A percentile compares a stretch with the other conserved stretches of the same genome.
These are phyloP conservation scores for Augiades crinisus DNA, from an alignment of 2,888 invertebrate genomes.

Conservation along the genomic window DNA sequence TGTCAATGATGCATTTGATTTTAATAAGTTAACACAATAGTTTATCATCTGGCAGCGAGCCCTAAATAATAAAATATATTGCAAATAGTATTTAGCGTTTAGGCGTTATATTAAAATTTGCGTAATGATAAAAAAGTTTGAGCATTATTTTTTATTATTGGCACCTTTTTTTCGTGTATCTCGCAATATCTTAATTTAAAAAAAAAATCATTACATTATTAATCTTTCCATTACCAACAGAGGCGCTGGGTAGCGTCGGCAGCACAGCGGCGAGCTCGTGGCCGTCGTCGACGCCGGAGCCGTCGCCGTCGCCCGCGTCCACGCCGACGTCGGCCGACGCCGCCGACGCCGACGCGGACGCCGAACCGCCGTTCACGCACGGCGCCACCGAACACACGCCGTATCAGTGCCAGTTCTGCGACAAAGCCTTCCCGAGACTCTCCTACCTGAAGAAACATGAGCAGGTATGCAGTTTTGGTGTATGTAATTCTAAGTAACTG, in stretches of 20 bases:
- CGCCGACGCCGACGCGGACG: constrained; percentile 83
- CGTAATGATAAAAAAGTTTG: too few relatives aligned
- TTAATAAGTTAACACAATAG: too few relatives aligned
- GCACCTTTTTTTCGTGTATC: too few relatives aligned
- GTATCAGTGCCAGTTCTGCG: constrained; percentile 95
- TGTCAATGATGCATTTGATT: too few relatives aligned
- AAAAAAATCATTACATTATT: too few relatives aligned
- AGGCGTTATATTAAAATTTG: too few relatives aligned
- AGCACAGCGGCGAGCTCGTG: constrained; percentile 85
- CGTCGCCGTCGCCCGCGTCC: constrained; percentile 82
- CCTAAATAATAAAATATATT: too few relatives aligned
- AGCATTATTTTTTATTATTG: too few relatives aligned
- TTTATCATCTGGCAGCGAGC: too few relatives aligned
- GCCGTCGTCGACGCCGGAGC: constrained; percentile 84
- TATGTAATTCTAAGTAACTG: neutral
- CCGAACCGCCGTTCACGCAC: constrained; percentile 83
- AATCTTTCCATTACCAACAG: constrained; percentile 58
- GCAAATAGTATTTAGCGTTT: too few relatives aligned
- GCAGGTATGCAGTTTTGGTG: constrained; percentile 83
- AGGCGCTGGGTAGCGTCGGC: constrained; percentile 84
- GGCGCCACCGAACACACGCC: constrained; percentile 89
- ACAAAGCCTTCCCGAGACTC: constrained; percentile 93
- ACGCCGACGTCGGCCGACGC: constrained; percentile 85
- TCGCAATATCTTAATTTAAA: too few relatives aligned
- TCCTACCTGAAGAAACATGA: constrained; percentile 95